These are phyloP conservation scores for Prosapia bicincta DNA, from an alignment of 2,888 invertebrate species.

Conservation along the genomic window DNA sequence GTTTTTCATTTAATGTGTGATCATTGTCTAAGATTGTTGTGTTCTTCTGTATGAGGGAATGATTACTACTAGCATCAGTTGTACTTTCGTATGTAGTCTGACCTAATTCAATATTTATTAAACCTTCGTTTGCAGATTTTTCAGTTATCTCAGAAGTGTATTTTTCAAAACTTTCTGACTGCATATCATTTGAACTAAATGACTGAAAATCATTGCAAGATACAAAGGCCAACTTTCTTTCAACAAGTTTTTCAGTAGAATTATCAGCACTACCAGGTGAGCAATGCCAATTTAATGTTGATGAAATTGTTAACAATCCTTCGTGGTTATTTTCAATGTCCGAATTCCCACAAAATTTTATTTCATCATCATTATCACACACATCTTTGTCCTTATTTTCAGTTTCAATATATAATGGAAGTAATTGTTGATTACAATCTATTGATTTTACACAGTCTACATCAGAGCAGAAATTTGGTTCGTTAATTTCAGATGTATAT, in stretches of 20 bases:
- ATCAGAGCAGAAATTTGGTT: not conserved
- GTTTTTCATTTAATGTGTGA: too few species aligned
- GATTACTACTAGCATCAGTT: not conserved
- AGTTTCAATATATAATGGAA: not conserved
- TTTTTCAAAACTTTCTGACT: too few species aligned
- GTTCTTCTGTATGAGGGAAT: too few species aligned
- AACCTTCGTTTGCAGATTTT: not conserved
- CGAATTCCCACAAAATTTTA: not conserved
- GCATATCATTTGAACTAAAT: not conserved
- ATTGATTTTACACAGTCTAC: not conserved
- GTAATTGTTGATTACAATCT: not conserved
- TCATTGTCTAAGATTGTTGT: too few species aligned
- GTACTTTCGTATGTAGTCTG: not conserved
- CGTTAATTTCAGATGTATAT: not conserved
- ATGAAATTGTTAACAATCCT: not conserved
- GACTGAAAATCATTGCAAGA: too few species aligned
- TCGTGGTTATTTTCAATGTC: not conserved
- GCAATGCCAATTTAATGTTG: not conserved
- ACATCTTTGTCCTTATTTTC: not conserved
- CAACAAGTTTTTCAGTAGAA: too few species aligned
- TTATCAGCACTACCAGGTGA: too few species aligned
- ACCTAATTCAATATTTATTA: not conserved
- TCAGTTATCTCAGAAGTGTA: not conserved
- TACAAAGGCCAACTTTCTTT: too few species aligned
- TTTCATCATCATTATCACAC: too few species aligned